A percentile compares a stretch with the other conserved stretches of the same genome.
These are phyloP conservation scores for Melikaiella ostensackeni DNA, from an alignment of 2,888 invertebrate genomes.

Conservation along the genomic window DNA sequence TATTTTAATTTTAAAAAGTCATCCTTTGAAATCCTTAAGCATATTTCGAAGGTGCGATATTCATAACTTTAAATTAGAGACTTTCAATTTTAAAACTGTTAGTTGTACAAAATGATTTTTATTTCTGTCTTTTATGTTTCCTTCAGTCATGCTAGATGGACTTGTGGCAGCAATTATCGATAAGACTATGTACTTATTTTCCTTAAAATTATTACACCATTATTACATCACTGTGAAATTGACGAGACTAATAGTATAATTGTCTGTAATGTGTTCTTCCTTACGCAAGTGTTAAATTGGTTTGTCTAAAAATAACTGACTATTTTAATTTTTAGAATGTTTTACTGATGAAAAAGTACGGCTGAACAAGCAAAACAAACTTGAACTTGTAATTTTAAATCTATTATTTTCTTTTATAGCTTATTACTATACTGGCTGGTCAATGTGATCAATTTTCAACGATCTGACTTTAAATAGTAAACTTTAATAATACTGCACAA, in stretches of 20 bases:
- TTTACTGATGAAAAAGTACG: neutral
- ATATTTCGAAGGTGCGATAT: too few relatives aligned
- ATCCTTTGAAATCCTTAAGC: too few relatives aligned
- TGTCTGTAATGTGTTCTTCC: conserved; percentile 19
- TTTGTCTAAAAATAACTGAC: conserved; percentile 18
- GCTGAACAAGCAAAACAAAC: neutral
- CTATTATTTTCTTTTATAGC: too few relatives aligned
- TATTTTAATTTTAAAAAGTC: too few relatives aligned
- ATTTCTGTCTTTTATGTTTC: neutral
- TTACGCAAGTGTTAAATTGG: conserved; percentile 9
- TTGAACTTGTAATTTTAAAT: neutral
- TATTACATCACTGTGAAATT: neutral
- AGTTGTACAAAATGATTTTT: neutral
- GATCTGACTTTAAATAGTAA: too few relatives aligned
- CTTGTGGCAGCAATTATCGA: neutral
- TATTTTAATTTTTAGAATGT: neutral
- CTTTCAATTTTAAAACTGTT: too few relatives aligned
- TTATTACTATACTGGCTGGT: too few relatives aligned
- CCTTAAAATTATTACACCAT: conserved; percentile 8
- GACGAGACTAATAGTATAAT: conserved; percentile 22
- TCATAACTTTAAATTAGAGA: too few relatives aligned
- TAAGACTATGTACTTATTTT: neutral
- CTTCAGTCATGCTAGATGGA: neutral
- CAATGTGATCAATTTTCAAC: too few relatives aligned
- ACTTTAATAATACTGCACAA: too few relatives aligned